Evolutionary conservation across 2,113 vertebrate genomes (phyloP).

Genomic region (Prinia subflava): DNA sequence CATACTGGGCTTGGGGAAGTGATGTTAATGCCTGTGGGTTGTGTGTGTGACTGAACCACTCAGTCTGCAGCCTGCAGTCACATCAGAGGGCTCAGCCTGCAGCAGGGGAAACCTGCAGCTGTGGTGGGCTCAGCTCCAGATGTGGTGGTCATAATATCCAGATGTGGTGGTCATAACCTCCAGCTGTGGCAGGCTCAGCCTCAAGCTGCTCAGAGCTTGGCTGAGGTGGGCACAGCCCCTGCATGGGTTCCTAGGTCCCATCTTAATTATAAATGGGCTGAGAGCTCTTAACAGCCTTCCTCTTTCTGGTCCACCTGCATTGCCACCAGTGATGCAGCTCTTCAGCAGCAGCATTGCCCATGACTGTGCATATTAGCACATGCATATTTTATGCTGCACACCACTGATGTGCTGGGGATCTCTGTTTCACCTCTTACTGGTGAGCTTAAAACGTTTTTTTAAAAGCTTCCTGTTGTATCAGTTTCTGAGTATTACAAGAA

Average conservation of each 20-base stretch:
- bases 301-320: not conserved
- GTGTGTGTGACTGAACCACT: not conserved
- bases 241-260: not conserved
- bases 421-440: not conserved
- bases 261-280: not conserved
- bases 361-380: not conserved
- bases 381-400: not conserved
- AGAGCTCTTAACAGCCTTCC: not conserved
- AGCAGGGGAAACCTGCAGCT: not conserved
- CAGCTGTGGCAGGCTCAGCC: not conserved
- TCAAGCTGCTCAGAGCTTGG: not conserved
- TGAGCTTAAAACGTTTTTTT: not conserved
- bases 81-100: not conserved
- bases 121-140: not conserved
- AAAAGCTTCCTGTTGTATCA: not conserved
- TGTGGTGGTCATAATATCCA: not conserved
- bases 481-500: not conserved
- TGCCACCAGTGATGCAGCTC: not conserved
- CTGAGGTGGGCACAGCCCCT: not conserved
- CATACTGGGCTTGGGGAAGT: not conserved
- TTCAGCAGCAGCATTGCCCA: not conserved
- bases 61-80: not conserved
- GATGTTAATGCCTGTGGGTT: not conserved
- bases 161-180: not conserved
- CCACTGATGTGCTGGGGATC: not conserved